Conservation (phyloP, 2,113 vertebrate genomes). For the Eleginops maclovinus region DNA sequence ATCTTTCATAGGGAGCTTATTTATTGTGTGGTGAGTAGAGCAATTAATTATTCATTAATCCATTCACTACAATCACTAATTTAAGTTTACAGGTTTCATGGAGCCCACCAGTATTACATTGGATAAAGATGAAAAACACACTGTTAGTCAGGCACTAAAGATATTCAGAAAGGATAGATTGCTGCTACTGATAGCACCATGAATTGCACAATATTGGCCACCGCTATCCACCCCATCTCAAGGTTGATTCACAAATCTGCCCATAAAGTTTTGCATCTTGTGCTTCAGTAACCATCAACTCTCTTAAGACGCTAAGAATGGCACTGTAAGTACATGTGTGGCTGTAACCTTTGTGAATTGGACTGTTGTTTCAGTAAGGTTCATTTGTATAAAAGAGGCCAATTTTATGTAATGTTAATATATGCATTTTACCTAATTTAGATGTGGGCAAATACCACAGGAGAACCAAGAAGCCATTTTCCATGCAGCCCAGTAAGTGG, state of each 20-base stretch:
- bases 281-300: background rate
- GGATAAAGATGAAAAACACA: constrained; percentile 1
- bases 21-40: constrained; percentile 25
- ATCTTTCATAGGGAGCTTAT: constrained; percentile 17
- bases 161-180: background rate
- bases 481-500: too few relatives aligned
- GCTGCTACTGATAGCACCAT: background rate
- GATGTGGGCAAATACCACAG: background rate
- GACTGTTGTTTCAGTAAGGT: background rate
- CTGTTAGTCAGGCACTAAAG: too few relatives aligned
- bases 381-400: background rate
- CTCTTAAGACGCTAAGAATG: background rate
- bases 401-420: background rate
- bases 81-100: constrained; percentile 34
- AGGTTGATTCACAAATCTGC: background rate
- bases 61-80: constrained; percentile 36
- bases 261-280: background rate
- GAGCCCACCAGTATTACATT: constrained; percentile 16
- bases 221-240: background rate
- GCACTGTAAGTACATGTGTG: background rate
- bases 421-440: too few relatives aligned
- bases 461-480: background rate
- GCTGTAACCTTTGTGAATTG: background rate
- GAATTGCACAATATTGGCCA: background rate
- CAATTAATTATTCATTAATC: constrained; percentile 50